These are phyloP conservation scores for Emydocephalus ijimae DNA, from an alignment of 2,113 vertebrate genomes.

Conservation along the genomic window DNA sequence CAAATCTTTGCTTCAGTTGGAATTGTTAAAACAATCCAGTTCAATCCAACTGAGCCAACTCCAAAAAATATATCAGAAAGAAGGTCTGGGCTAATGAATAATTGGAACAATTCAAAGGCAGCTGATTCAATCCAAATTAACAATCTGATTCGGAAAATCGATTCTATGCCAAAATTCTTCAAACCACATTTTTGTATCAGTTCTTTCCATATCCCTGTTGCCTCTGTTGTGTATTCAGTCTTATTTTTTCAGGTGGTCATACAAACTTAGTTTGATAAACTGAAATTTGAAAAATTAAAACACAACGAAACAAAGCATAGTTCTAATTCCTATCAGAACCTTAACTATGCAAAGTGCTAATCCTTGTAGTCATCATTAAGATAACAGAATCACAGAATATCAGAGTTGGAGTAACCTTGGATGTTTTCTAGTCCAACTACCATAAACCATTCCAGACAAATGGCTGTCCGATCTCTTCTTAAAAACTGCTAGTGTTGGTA, in stretches of 20 bases:
- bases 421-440: background rate
- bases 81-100: background rate
- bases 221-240: background rate
- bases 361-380: background rate
- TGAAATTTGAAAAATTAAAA: background rate
- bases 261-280: background rate
- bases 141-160: background rate
- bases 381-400: background rate
- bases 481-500: background rate
- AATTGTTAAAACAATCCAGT: background rate
- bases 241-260: background rate
- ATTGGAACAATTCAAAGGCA: background rate
- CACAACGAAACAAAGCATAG: background rate
- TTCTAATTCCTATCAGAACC: background rate
- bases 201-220: background rate
- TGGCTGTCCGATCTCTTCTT: background rate
- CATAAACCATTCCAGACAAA: too few species aligned
- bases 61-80: background rate
- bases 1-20: background rate
- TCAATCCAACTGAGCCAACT: background rate
- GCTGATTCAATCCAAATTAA: background rate
- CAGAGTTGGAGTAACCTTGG: background rate
- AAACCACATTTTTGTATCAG: background rate
- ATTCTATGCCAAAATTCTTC: background rate
- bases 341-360: background rate